Conservation (phyloP, 2,888 invertebrate species). For the Trissolcus japonicus region DNA sequence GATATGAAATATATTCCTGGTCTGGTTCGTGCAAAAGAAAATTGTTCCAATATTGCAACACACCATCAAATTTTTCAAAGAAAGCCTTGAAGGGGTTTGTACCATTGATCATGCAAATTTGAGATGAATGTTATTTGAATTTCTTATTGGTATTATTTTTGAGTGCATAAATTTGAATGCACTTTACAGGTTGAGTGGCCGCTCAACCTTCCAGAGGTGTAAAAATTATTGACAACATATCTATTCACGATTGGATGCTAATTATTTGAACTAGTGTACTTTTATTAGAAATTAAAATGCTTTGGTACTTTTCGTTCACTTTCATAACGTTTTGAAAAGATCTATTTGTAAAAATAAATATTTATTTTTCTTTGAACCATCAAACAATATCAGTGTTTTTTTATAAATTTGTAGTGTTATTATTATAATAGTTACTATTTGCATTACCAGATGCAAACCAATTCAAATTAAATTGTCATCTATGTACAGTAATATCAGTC, state of each 20-base stretch:
- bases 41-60: slow-evolving; percentile 2
- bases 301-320: too few relatives aligned
- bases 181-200: slow-evolving; percentile 6
- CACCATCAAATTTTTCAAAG: slow-evolving; percentile 18
- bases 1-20: too few relatives aligned
- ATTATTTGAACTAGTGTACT: too few relatives aligned
- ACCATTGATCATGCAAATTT: slow-evolving; percentile 38
- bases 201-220: background rate
- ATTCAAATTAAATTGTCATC: slow-evolving; percentile 14
- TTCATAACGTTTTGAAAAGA: background rate
- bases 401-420: background rate
- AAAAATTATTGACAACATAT: slow-evolving; percentile 10
- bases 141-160: background rate
- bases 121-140: slow-evolving; percentile 7
- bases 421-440: background rate
- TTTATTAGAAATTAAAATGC: too few relatives aligned
- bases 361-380: slow-evolving; percentile 25
- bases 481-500: slow-evolving; percentile 50
- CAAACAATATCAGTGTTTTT: background rate
- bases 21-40: slow-evolving; percentile 15
- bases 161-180: slow-evolving; percentile 16
- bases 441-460: slow-evolving; percentile 31
- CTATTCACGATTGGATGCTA: background rate
- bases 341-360: slow-evolving; percentile 46
- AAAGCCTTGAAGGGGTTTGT: slow-evolving; percentile 13